Conservation (phyloP, 2,888 invertebrate species). For the Mechanitis messenoides region DNA sequence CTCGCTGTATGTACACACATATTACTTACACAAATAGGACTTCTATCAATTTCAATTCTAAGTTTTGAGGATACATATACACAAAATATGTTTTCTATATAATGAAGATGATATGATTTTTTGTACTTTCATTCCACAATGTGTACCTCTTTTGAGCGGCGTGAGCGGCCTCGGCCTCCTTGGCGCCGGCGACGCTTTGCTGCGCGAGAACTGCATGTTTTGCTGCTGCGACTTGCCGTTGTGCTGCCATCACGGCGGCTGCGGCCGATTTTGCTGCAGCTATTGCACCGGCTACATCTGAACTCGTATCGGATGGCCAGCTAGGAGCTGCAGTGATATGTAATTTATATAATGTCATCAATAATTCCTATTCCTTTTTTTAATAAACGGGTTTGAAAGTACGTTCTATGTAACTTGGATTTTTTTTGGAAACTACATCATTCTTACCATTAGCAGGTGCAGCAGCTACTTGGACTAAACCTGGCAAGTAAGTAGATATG, state of each 20-base stretch:
- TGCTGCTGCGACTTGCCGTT: slow-evolving; percentile 83
- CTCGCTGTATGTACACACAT: slow-evolving; percentile 56
- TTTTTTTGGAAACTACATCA: too few relatives aligned
- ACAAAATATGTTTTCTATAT: too few relatives aligned
- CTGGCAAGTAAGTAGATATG: slow-evolving; percentile 32
- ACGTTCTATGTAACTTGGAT: too few relatives aligned
- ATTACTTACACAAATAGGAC: too few relatives aligned
- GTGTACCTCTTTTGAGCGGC: slow-evolving; percentile 74
- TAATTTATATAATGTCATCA: too few relatives aligned
- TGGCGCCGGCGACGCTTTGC: slow-evolving; percentile 83
- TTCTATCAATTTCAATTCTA: too few relatives aligned
- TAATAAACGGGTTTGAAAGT: too few relatives aligned
- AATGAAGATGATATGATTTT: too few relatives aligned
- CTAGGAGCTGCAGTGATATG: slow-evolving; percentile 7
- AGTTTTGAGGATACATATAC: too few relatives aligned
- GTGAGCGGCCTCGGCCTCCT: slow-evolving; percentile 82
- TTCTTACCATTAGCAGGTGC: slow-evolving; percentile 21
- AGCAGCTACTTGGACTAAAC: slow-evolving; percentile 26
- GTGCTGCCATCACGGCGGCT: slow-evolving; percentile 81
- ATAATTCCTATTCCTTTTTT: too few relatives aligned
- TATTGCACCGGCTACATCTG: slow-evolving; percentile 83
- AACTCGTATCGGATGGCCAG: slow-evolving; percentile 66
- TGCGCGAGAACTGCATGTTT: slow-evolving; percentile 84
- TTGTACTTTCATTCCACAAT: not conserved
- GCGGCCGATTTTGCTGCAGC: slow-evolving; percentile 85